Conservation (phyloP, 2,797 vertebrate species). For the Enteromius unitaeniatus region DNA sequence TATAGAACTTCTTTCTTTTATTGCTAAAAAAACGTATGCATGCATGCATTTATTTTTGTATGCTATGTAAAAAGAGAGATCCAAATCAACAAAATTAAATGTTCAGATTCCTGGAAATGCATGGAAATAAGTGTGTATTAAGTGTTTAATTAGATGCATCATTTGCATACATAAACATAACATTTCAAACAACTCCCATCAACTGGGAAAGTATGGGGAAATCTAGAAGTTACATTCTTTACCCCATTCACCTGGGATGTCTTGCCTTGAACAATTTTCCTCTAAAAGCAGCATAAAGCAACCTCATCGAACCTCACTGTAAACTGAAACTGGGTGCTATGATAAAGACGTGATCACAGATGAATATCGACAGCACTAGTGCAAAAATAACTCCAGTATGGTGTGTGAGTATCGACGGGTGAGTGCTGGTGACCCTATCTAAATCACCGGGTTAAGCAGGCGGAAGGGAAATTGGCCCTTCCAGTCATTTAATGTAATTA, state of each 20-base stretch:
- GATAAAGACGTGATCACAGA: slow-evolving; percentile 24
- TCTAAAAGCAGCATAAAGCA: background rate
- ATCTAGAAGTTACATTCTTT: background rate
- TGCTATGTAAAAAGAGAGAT: background rate
- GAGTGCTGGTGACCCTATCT: slow-evolving; percentile 33
- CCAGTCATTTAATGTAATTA: slow-evolving; percentile 43
- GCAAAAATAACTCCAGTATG: slow-evolving; percentile 5
- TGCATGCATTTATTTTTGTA: background rate
- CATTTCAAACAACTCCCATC: background rate
- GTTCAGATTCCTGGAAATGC: background rate
- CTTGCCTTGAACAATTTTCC: background rate
- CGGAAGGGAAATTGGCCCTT: slow-evolving; percentile 23
- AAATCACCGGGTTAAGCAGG: slow-evolving; percentile 29
- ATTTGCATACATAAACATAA: background rate
- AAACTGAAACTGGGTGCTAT: background rate
- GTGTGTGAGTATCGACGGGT: slow-evolving; percentile 33
- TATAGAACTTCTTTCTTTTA: background rate
- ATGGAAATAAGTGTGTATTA: background rate
- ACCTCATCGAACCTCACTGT: background rate
- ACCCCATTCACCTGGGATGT: background rate
- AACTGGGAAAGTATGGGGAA: background rate
- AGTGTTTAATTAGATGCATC: background rate
- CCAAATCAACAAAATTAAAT: background rate
- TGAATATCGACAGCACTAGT: background rate
- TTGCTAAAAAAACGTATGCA: background rate